A percentile compares a stretch with the other conserved stretches of the same genome.
phyloP scores from a whole-genome alignment of 2,888 invertebrate species.

The Thera obeliscata region DNA sequence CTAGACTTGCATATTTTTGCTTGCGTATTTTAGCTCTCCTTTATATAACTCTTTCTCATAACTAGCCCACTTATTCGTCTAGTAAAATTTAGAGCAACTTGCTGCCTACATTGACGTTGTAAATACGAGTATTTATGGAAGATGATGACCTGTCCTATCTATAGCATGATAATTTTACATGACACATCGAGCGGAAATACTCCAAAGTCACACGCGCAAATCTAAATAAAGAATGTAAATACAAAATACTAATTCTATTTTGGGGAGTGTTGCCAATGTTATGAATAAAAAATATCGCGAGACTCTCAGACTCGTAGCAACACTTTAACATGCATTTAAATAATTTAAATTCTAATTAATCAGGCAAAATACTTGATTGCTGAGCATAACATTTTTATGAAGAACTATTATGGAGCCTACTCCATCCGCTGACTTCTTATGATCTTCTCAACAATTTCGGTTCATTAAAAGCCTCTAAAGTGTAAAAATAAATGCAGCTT shows the following conservation, averaged over 20 bases:
- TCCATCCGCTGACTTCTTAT: too few relatives aligned
- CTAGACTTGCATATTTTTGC: too few relatives aligned
- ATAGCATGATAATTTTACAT: constrained; percentile 17
- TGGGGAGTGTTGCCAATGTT: neutral
- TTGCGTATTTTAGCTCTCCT: too few relatives aligned
- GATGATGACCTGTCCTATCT: constrained; percentile 14
- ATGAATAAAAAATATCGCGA: neutral
- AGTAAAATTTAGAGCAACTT: neutral
- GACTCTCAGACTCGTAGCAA: neutral
- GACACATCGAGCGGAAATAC: constrained; percentile 30
- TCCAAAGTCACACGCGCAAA: constrained; percentile 13
- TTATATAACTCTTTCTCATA: too few relatives aligned
- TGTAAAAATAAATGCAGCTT: too few relatives aligned
- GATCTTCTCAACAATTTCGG: too few relatives aligned
- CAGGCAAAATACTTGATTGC: too few relatives aligned
- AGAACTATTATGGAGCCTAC: too few relatives aligned
- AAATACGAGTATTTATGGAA: constrained; percentile 5
- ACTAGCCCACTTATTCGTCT: too few relatives aligned
- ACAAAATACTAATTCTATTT: constrained; percentile 2
- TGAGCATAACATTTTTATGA: too few relatives aligned
- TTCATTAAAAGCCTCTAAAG: too few relatives aligned
- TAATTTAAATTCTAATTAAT: neutral
- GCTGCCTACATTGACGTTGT: neutral
- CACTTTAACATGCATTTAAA: neutral
- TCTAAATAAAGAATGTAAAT: constrained; percentile 1